Evolutionary conservation across 2,797 vertebrate genomes (phyloP).

Genomic region (Gouania willdenowi): DNA sequence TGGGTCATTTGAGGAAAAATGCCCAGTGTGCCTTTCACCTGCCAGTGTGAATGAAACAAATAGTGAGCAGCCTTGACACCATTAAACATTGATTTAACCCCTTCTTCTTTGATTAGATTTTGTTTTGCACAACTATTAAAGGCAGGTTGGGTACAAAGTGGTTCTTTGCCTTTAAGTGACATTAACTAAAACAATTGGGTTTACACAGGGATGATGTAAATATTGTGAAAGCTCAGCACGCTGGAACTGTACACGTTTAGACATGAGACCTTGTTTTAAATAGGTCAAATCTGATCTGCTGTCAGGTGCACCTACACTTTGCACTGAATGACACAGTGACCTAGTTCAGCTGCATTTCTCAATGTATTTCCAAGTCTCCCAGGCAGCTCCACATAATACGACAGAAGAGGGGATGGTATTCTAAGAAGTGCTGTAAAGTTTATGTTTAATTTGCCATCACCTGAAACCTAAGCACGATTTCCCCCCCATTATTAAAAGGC

Average conservation of each 20-base stretch:
- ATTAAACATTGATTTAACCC: conserved; percentile 3
- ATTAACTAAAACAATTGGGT: too few species aligned
- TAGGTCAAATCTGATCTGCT: conserved; percentile 40
- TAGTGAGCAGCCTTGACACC: conserved; percentile 18
- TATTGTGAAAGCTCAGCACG: conserved; percentile 32
- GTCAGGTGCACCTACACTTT: conserved; percentile 5
- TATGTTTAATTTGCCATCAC: background rate
- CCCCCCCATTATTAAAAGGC: background rate
- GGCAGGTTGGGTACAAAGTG: accelerated
- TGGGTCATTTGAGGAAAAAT: conserved; percentile 75
- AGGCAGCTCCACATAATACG: background rate
- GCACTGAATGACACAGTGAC: conserved; percentile 33
- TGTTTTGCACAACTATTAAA: conserved; percentile 61
- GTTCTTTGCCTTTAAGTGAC: too few species aligned
- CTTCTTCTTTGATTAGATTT: conserved; percentile 11
- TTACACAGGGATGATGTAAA: conserved; percentile 8
- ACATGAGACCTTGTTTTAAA: conserved; percentile 22
- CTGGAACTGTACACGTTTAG: conserved; percentile 19
- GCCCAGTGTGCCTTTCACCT: conserved; percentile 82
- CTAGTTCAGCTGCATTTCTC: conserved; percentile 25
- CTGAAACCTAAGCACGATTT: background rate
- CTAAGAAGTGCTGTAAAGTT: background rate
- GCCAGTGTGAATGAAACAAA: conserved; percentile 79
- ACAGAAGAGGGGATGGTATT: background rate
- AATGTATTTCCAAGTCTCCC: conserved; percentile 3